Percentiles rank a stretch among this genome's conserved stretches.
phyloP scores from a whole-genome alignment of 1,140 invertebrate genomes.

The Tenebrio molitor region DNA sequence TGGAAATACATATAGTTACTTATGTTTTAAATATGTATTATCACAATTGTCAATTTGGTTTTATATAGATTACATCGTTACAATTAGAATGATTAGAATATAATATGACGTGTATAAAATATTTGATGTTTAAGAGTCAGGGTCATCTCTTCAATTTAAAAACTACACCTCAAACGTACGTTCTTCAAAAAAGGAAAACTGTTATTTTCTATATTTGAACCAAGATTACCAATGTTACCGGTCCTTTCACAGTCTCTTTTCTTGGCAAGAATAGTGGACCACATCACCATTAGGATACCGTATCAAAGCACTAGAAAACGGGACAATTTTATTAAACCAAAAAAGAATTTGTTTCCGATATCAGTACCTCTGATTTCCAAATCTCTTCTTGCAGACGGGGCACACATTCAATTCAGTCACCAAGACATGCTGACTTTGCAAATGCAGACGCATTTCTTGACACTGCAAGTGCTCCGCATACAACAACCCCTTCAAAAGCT shows the following conservation, averaged over 20 bases:
- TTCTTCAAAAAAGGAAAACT: too few species aligned
- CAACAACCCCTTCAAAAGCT: conserved; percentile 85
- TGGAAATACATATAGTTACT: too few species aligned
- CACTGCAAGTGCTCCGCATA: conserved; percentile 88
- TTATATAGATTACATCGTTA: too few species aligned
- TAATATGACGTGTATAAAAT: too few species aligned
- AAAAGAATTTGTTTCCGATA: conserved; percentile 49
- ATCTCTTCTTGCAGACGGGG: conserved; percentile 91
- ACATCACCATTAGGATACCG: conserved; percentile 92
- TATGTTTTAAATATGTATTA: too few species aligned
- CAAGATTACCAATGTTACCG: background rate
- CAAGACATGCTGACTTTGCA: conserved; percentile 84
- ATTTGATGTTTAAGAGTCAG: too few species aligned
- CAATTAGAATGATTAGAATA: too few species aligned
- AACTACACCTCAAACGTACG: too few species aligned
- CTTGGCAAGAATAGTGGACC: conserved; percentile 89
- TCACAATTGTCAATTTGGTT: too few species aligned
- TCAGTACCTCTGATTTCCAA: conserved; percentile 86
- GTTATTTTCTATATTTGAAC: too few species aligned
- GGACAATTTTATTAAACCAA: conserved; percentile 57
- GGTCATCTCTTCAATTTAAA: too few species aligned
- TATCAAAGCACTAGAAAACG: conserved; percentile 85
- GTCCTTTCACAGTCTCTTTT: conserved; percentile 50
- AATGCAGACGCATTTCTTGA: conserved; percentile 82
- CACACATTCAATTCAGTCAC: conserved; percentile 91